Evolutionary conservation across 2,113 vertebrate species (phyloP).

Genomic region (Etheostoma cragini): DNA sequence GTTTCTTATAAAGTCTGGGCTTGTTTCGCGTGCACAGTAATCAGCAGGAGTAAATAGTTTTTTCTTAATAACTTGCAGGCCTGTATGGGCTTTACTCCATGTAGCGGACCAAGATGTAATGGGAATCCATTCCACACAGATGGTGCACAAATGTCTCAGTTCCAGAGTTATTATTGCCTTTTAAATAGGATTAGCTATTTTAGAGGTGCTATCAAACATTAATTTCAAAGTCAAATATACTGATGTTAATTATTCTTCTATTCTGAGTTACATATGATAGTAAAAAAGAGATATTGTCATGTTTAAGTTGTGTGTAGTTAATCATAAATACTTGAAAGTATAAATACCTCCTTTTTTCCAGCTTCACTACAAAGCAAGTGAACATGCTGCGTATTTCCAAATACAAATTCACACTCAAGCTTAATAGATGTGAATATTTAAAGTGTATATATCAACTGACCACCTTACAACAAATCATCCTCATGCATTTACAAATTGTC

Average conservation of each 20-base stretch:
- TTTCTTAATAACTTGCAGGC: not conserved
- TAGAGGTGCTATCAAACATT: slow-evolving; percentile 9
- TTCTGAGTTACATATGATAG: not conserved
- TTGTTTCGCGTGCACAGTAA: not conserved
- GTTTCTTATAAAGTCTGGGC: not conserved
- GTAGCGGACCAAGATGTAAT: not conserved
- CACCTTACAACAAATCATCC: slow-evolving; percentile 11
- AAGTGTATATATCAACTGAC: slow-evolving; percentile 50
- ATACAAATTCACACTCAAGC: slow-evolving; percentile 27
- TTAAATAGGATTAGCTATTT: slow-evolving; percentile 14
- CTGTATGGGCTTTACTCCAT: not conserved
- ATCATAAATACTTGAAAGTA: slow-evolving; percentile 54
- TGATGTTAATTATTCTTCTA: not conserved
- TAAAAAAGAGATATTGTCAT: not conserved
- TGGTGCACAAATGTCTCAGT: slow-evolving; percentile 30
- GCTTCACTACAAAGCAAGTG: slow-evolving; percentile 24
- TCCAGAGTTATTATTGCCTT: slow-evolving; percentile 16
- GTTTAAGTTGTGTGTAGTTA: slow-evolving; percentile 15
- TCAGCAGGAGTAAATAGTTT: not conserved
- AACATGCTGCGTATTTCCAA: slow-evolving; percentile 27
- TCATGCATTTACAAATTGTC: slow-evolving; percentile 47
- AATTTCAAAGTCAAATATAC: slow-evolving; percentile 27
- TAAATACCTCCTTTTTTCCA: slow-evolving; percentile 24
- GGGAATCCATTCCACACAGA: slow-evolving; percentile 41
- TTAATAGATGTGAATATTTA: slow-evolving; percentile 56